Evolutionary conservation across 1,140 invertebrate species (phyloP).

Genomic region (Chrysopa pallens): DNA sequence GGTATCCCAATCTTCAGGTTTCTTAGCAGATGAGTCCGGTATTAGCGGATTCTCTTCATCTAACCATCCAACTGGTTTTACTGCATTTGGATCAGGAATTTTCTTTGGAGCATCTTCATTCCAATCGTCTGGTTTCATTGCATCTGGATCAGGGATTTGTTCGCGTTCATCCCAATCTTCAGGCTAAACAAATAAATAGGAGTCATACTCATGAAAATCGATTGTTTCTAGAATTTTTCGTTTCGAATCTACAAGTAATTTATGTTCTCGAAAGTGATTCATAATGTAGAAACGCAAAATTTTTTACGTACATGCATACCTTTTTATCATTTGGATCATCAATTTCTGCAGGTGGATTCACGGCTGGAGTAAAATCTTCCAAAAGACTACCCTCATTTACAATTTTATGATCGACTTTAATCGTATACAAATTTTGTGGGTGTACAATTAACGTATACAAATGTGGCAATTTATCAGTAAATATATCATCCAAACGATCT

Average conservation of each 20-base stretch:
- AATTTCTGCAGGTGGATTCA: slow-evolving; percentile 91
- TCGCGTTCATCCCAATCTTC: slow-evolving; percentile 94
- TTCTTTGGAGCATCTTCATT: slow-evolving; percentile 83
- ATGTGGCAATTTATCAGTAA: slow-evolving; percentile 92
- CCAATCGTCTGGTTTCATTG: slow-evolving; percentile 85
- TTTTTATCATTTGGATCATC: slow-evolving; percentile 75
- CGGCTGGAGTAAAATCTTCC: slow-evolving; percentile 79
- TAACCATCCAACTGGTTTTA: slow-evolving; percentile 85
- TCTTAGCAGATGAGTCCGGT: slow-evolving; percentile 69
- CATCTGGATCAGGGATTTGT: slow-evolving; percentile 79
- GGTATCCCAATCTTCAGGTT: slow-evolving; percentile 91
- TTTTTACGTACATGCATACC: background rate
- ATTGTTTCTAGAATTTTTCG: too few species aligned
- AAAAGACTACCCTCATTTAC: slow-evolving; percentile 74
- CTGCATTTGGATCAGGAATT: slow-evolving; percentile 73
- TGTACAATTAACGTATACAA: slow-evolving; percentile 78
- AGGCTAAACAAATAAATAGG: slow-evolving; percentile 36
- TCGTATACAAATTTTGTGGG: slow-evolving; percentile 71
- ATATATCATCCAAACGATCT: slow-evolving; percentile 70
- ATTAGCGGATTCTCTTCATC: slow-evolving; percentile 82
- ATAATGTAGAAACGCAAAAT: too few species aligned
- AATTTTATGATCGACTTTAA: slow-evolving; percentile 52
- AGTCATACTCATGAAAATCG: too few species aligned
- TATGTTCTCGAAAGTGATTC: too few species aligned
- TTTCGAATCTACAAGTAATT: too few species aligned